Conservation (phyloP, 2,113 vertebrate species). For the Uria lomvia region DNA sequence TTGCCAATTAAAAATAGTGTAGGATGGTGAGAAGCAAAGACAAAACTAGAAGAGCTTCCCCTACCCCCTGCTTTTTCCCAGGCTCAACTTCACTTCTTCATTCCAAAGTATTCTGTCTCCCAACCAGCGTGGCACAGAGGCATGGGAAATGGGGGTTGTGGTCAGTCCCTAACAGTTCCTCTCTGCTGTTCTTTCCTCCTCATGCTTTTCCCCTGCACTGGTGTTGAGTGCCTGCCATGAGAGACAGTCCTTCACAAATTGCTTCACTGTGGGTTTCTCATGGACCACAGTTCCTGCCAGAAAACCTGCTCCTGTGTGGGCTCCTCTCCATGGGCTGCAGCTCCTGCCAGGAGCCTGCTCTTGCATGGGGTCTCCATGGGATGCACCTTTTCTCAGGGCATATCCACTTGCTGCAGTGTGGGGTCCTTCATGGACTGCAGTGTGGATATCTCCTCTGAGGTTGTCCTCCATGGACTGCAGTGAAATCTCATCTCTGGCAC, state of each 20-base stretch:
- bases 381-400: not conserved
- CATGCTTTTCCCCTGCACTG: not conserved
- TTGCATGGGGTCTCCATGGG: not conserved
- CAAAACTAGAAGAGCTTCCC: not conserved
- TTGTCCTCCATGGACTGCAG: not conserved
- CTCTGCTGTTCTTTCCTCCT: not conserved
- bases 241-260: not conserved
- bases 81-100: not conserved
- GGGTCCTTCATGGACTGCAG: not conserved
- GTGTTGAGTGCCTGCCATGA: not conserved
- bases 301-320: not conserved
- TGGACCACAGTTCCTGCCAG: not conserved
- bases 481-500: not conserved
- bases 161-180: not conserved
- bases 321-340: not conserved
- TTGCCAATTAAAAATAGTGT: not conserved
- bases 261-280: not conserved
- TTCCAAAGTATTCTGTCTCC: not conserved
- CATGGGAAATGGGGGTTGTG: rapidly evolving
- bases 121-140: no score
- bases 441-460: not conserved
- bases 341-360: not conserved
- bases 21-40: not conserved
- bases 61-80: not conserved
- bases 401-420: not conserved